phyloP scores from a whole-genome alignment of 37 sponge, comb jelly and placozoan species.

The Crambe crambe region DNA sequence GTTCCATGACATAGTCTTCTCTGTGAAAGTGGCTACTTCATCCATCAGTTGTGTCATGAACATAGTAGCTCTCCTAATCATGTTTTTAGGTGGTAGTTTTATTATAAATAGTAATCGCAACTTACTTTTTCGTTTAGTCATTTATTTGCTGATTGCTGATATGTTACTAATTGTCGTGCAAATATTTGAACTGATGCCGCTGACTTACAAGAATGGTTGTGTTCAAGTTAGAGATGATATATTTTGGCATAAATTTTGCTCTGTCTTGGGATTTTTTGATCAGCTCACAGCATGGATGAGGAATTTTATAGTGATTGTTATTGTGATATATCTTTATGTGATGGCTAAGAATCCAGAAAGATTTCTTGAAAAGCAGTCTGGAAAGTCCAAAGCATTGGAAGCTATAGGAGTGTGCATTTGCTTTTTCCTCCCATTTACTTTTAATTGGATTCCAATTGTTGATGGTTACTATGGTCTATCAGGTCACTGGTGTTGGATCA shows the following conservation, averaged over 20 bases:
- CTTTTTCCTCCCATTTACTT: not conserved
- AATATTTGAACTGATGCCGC: not conserved
- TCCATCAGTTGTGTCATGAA: too few relatives aligned
- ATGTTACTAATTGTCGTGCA: not conserved
- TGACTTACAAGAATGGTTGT: not conserved
- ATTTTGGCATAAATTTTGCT: not conserved
- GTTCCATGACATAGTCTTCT: too few relatives aligned
- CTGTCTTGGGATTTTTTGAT: not conserved
- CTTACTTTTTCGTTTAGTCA: not conserved
- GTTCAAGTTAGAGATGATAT: not conserved
- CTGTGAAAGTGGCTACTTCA: too few relatives aligned
- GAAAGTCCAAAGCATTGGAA: not conserved
- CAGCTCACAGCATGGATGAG: slow-evolving; percentile 2
- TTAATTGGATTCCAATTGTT: not conserved
- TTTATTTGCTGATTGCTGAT: not conserved
- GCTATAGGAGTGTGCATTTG: not conserved
- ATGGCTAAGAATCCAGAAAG: not conserved
- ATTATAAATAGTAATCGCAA: not conserved
- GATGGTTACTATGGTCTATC: too few relatives aligned
- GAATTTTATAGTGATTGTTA: too few relatives aligned
- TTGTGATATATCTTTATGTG: too few relatives aligned
- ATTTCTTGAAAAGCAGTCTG: too few relatives aligned
- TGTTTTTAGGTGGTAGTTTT: too few relatives aligned
- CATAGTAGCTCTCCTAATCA: too few relatives aligned
- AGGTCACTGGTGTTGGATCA: not conserved